A percentile compares a stretch with the other conserved stretches of the same genome.
phyloP scores from a whole-genome alignment of 2,888 invertebrate species.

The Stenichneumon culpator region DNA sequence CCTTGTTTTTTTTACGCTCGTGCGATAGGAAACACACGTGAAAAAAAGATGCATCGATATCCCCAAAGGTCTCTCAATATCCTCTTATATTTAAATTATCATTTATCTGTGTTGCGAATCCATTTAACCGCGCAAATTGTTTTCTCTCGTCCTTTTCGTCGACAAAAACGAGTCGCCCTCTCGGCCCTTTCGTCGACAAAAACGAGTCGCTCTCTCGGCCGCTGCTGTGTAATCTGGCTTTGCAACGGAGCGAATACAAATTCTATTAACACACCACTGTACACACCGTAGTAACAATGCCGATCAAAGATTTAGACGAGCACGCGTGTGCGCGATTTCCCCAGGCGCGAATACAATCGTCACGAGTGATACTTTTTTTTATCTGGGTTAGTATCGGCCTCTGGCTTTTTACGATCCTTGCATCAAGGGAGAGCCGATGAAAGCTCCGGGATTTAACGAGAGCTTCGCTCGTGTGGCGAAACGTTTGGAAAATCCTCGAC shows the following conservation, averaged over 20 bases:
- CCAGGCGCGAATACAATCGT: conserved; percentile 22
- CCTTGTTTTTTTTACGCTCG: neutral
- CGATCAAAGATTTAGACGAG: conserved; percentile 4
- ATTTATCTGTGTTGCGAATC: conserved; percentile 5
- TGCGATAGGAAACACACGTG: neutral
- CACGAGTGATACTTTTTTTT: conserved; percentile 10
- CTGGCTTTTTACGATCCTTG: conserved; percentile 14
- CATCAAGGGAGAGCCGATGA: conserved; percentile 25
- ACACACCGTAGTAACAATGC: neutral
- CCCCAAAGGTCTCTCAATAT: neutral
- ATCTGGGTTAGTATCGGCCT: neutral
- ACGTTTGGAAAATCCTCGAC: conserved; percentile 28
- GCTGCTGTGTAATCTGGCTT: neutral
- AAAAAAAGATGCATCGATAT: neutral
- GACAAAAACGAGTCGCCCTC: conserved; percentile 15
- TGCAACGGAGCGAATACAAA: conserved; percentile 15
- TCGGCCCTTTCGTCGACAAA: conserved; percentile 28
- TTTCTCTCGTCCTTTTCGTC: conserved; percentile 14
- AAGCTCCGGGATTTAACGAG: conserved; percentile 24
- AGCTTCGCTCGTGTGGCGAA: conserved; percentile 3
- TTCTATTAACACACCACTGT: neutral
- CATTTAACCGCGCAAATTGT: conserved; percentile 45
- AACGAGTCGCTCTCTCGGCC: neutral
- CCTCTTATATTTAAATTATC: neutral
- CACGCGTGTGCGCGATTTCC: conserved; percentile 10